Evolutionary conservation across 2,797 vertebrate species (phyloP).

Genomic region (Xerus rutilus): DNA sequence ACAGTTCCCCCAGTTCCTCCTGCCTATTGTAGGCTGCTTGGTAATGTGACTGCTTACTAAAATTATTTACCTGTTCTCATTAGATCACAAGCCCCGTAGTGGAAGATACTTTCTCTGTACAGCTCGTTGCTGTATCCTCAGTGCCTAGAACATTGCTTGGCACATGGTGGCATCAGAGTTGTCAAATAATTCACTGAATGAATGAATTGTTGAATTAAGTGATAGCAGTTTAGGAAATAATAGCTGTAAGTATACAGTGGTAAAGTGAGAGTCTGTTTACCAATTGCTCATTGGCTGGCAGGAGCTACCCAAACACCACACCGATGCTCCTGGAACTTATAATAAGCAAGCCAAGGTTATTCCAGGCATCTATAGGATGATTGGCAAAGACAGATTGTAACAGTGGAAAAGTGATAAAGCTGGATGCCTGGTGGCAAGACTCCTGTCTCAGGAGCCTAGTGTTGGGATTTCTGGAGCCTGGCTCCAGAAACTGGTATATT

Average conservation of each 20-base stretch:
- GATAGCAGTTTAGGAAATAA: neutral
- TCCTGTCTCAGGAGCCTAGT: neutral
- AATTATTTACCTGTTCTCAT: neutral
- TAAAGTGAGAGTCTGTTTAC: neutral
- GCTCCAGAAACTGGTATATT: neutral
- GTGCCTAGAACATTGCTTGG: neutral
- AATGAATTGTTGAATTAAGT: neutral
- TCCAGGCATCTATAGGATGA: neutral
- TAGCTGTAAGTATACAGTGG: neutral
- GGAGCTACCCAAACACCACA: neutral
- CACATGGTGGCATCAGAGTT: neutral
- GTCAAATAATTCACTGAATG: neutral
- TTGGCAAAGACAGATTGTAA: neutral
- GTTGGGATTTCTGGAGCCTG: neutral
- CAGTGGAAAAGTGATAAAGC: neutral
- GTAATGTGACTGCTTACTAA: neutral
- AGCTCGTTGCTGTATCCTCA: neutral
- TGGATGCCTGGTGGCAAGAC: neutral
- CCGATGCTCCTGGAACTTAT: neutral
- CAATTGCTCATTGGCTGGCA: neutral
- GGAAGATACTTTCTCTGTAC: neutral
- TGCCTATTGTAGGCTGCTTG: neutral
- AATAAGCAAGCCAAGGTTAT: neutral
- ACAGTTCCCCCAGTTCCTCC: neutral
- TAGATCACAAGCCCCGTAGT: neutral